A percentile compares a stretch with the other conserved stretches of the same genome.
These are phyloP conservation scores for Tragelaphus oryx DNA, from an alignment of 2,797 vertebrate species.

Conservation along the genomic window DNA sequence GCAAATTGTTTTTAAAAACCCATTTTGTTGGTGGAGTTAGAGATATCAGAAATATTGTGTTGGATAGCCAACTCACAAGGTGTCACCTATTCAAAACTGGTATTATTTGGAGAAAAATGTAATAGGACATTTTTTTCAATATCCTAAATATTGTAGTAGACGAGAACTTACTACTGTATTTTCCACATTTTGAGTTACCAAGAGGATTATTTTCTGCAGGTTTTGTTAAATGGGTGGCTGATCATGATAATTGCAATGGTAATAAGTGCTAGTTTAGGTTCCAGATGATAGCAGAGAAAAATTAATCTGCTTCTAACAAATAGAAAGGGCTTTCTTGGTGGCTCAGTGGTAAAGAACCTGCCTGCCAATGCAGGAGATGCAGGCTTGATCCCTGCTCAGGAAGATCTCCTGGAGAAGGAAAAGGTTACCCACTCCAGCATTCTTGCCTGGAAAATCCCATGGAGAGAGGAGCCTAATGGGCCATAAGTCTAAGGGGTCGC, in stretches of 20 bases:
- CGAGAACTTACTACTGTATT: not conserved
- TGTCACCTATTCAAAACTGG: not conserved
- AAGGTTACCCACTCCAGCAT: not conserved
- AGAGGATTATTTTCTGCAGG: not conserved
- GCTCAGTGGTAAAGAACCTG: not conserved
- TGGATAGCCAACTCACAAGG: not conserved
- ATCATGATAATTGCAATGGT: not conserved
- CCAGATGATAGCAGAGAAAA: not conserved
- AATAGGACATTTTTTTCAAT: not conserved
- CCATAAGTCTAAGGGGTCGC: not conserved
- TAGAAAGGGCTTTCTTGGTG: not conserved
- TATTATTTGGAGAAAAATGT: not conserved
- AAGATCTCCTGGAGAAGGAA: not conserved
- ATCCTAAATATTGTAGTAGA: not conserved
- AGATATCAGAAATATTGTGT: not conserved
- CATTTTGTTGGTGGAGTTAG: not conserved
- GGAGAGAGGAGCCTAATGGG: not conserved
- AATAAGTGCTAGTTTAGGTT: not conserved
- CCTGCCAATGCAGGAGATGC: not conserved
- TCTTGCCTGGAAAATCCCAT: not conserved
- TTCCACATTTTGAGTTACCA: not conserved
- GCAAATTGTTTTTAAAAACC: not conserved
- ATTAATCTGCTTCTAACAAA: not conserved
- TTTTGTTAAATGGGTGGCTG: not conserved
- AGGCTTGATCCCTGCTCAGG: not conserved